Evolutionary conservation across 2,113 vertebrate genomes (phyloP).

Genomic region (Bujurquina vittata): DNA sequence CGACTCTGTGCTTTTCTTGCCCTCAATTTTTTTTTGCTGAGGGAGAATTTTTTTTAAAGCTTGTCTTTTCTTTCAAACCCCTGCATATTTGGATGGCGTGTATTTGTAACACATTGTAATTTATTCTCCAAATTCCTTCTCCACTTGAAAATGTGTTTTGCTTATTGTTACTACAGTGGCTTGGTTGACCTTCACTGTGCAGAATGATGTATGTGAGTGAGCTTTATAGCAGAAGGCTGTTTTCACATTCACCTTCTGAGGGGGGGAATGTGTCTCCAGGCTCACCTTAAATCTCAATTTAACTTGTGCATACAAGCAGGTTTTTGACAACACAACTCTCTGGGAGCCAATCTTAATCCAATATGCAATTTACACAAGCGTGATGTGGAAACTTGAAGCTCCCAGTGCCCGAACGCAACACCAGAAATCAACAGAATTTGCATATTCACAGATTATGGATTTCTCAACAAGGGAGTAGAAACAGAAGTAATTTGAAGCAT

Average conservation of each 20-base stretch:
- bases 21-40: background rate
- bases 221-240: background rate
- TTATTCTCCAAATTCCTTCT: background rate
- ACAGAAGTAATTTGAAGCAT: background rate
- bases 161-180: constrained; percentile 5
- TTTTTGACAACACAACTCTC: constrained; percentile 6
- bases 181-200: constrained; percentile 36
- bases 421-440: background rate
- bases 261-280: background rate
- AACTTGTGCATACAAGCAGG: background rate
- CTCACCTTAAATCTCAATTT: background rate
- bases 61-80: background rate
- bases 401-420: background rate
- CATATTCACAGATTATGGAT: background rate
- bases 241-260: constrained; percentile 2
- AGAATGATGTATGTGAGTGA: constrained; percentile 18
- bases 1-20: constrained; percentile 1
- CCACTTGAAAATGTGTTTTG: background rate
- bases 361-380: background rate
- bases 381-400: constrained; percentile 6
- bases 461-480: background rate
- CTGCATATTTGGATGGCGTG: background rate
- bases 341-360: background rate
- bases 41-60: constrained; percentile 8
- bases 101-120: constrained; percentile 24